These are phyloP conservation scores for Psophia crepitans DNA, from an alignment of 2,113 vertebrate species.

Conservation along the genomic window DNA sequence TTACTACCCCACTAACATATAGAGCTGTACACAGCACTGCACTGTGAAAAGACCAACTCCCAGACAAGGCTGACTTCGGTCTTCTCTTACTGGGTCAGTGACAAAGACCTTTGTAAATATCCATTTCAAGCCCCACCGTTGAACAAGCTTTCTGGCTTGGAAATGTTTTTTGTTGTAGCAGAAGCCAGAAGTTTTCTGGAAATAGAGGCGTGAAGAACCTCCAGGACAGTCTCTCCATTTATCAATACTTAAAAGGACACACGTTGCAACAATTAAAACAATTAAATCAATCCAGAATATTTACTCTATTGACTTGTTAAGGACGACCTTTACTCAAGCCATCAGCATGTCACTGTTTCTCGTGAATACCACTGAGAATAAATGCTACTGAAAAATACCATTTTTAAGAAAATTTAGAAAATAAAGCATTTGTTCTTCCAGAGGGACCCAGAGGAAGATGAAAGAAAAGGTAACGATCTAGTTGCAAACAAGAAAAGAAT, in stretches of 20 bases:
- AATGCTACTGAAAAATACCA: not conserved
- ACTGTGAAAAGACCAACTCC: not conserved
- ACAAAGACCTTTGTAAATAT: not conserved
- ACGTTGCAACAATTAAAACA: slow-evolving; percentile 34
- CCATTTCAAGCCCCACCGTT: not conserved
- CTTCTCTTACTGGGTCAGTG: not conserved
- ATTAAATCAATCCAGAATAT: slow-evolving; percentile 40
- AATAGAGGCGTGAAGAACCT: not conserved
- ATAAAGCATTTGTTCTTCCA: not conserved
- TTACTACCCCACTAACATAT: not conserved
- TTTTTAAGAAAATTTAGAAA: not conserved
- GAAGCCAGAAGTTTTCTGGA: not conserved
- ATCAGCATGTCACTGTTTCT: not conserved
- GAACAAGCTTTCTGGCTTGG: not conserved
- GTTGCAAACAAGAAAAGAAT: not conserved
- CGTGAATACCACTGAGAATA: not conserved
- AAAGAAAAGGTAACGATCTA: not conserved
- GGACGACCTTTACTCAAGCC: not conserved
- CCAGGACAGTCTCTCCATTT: not conserved
- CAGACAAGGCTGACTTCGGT: not conserved
- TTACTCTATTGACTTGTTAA: slow-evolving; percentile 29
- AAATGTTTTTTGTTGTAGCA: not conserved
- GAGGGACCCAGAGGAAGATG: not conserved
- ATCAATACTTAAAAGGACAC: slow-evolving; percentile 2
- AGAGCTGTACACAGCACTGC: not conserved